These are phyloP conservation scores for Sebastes schlegelii DNA, from an alignment of 2,113 vertebrate species.

Conservation along the genomic window DNA sequence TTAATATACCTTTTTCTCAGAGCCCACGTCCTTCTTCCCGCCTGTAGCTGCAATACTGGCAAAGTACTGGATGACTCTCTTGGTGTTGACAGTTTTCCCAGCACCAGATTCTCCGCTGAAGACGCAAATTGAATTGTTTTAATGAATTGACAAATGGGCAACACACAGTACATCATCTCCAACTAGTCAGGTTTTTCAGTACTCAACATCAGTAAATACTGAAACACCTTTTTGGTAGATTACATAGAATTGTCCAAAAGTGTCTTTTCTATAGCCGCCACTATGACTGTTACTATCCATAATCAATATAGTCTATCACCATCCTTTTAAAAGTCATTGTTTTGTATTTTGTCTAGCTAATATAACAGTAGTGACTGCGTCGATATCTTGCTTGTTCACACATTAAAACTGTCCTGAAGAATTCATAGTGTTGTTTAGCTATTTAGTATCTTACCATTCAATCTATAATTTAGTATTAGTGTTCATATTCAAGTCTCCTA, in stretches of 20 bases:
- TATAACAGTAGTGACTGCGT: not conserved
- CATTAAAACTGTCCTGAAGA: not conserved
- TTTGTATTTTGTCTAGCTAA: not conserved
- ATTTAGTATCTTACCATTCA: not conserved
- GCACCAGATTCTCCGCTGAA: constrained; percentile 94
- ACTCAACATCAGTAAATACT: too few species aligned
- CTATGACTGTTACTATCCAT: too few species aligned
- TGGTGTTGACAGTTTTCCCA: constrained; percentile 95
- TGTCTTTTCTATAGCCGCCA: too few species aligned
- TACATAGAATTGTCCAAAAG: too few species aligned
- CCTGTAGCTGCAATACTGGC: constrained; percentile 90
- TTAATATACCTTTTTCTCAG: constrained; percentile 85
- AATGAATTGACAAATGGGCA: not conserved
- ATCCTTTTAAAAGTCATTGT: not conserved
- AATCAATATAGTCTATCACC: too few species aligned
- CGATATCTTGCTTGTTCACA: not conserved
- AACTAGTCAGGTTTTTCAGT: not conserved
- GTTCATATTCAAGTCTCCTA: not conserved
- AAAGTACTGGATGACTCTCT: constrained; percentile 94
- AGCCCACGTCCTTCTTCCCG: constrained; percentile 88
- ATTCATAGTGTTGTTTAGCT: not conserved
- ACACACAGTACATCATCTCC: not conserved
- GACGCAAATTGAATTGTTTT: constrained; percentile 22
- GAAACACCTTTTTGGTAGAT: too few species aligned
- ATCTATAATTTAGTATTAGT: not conserved